Conservation (phyloP, 2,888 invertebrate species). For the Tachina fera region DNA sequence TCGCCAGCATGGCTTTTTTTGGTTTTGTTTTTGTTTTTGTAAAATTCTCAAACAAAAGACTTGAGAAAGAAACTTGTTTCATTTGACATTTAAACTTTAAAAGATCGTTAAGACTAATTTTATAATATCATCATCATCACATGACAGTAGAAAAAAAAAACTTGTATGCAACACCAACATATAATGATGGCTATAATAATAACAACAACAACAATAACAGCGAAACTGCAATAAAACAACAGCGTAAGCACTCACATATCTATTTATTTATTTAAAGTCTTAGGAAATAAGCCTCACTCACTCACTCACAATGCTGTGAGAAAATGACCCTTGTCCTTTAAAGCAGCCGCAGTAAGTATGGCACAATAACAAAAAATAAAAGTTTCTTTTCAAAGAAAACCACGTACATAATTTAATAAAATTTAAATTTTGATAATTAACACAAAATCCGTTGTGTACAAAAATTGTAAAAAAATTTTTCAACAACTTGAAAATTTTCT, state of each 20-base stretch:
- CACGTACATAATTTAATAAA: not conserved
- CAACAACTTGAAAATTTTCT: no score
- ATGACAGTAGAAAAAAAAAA: slow-evolving; percentile 42
- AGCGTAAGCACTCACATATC: not conserved
- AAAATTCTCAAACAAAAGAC: slow-evolving; percentile 46
- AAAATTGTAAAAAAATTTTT: not conserved
- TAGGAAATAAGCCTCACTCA: slow-evolving; percentile 27
- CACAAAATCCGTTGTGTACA: not conserved
- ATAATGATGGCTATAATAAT: not conserved
- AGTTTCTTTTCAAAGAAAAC: not conserved
- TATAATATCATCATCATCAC: slow-evolving; percentile 56
- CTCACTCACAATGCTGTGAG: slow-evolving; percentile 48
- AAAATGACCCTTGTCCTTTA: slow-evolving; percentile 70
- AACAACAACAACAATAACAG: slow-evolving; percentile 1
- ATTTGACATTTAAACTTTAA: slow-evolving; percentile 69
- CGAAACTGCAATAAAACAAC: not conserved
- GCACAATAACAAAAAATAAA: not conserved
- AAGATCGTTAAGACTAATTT: slow-evolving; percentile 56
- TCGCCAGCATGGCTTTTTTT: not conserved
- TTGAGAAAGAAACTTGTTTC: slow-evolving; percentile 67
- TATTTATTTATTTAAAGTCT: slow-evolving; percentile 8
- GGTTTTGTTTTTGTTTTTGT: slow-evolving; percentile 1
- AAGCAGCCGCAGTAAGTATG: not conserved
- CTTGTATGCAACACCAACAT: slow-evolving; percentile 46
- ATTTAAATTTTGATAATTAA: not conserved